Percentiles rank a stretch among this genome's conserved stretches.
Evolutionary conservation across 2,113 vertebrate genomes (phyloP).

Genomic region (Phaethon lepturus): DNA sequence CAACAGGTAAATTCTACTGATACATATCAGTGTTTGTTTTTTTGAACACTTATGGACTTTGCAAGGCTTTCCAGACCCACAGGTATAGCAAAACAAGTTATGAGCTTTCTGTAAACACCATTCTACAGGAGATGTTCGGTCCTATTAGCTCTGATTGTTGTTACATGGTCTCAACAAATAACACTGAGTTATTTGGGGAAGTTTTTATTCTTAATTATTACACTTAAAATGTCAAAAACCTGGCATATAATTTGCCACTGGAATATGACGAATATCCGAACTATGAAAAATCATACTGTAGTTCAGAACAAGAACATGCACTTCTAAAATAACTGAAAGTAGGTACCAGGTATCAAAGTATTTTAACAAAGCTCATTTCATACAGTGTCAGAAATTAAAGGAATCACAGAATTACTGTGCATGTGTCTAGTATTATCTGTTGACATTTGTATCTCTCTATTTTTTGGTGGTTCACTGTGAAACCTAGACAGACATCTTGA

Average conservation of each 20-base stretch:
- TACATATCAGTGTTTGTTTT: rapidly evolving
- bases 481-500: neutral
- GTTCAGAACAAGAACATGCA: neutral
- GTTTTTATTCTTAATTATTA: neutral
- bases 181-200: neutral
- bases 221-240: neutral
- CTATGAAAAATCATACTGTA: neutral
- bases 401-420: neutral
- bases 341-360: neutral
- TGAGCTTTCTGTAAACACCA: neutral
- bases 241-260: neutral
- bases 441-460: neutral
- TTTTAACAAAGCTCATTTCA: neutral
- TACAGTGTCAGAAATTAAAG: neutral
- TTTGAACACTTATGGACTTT: neutral
- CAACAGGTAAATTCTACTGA: neutral
- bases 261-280: neutral
- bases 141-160: neutral
- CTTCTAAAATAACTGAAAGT: neutral
- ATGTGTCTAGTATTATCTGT: neutral
- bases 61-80: neutral
- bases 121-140: neutral
- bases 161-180: neutral
- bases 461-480: neutral
- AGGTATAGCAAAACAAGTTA: neutral